A percentile compares a stretch with the other conserved stretches of the same genome.
phyloP scores from a whole-genome alignment of 2,888 invertebrate species.

The Heterodera filipjevi region DNA sequence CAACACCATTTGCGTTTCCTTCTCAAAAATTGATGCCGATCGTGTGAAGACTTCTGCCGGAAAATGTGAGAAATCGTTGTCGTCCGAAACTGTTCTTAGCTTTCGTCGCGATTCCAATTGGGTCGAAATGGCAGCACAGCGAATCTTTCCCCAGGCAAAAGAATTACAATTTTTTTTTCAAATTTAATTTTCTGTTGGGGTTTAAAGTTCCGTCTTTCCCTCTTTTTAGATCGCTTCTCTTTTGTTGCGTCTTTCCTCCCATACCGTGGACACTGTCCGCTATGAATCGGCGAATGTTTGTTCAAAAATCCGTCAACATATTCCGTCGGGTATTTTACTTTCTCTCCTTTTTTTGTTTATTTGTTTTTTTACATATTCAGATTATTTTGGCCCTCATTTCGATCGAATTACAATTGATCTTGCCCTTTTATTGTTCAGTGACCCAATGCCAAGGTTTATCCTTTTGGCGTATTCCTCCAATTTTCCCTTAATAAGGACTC shows the following conservation, averaged over 20 bases:
- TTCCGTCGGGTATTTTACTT: not conserved
- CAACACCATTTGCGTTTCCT: slow-evolving; percentile 8
- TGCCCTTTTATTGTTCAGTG: slow-evolving; percentile 6
- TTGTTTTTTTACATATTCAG: slow-evolving; percentile 12
- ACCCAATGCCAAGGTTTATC: not conserved
- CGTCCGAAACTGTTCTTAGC: not conserved
- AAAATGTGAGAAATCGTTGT: not conserved
- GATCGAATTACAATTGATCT: slow-evolving; percentile 14
- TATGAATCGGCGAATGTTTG: slow-evolving; percentile 17
- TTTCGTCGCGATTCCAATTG: slow-evolving; percentile 24
- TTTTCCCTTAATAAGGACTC: not conserved
- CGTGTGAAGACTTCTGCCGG: not conserved
- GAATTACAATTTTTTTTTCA: not conserved
- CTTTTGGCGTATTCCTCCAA: not conserved
- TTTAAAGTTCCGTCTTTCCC: no score
- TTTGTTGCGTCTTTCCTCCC: slow-evolving; percentile 19
- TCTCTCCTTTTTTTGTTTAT: slow-evolving; percentile 16
- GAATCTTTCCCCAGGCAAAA: slow-evolving; percentile 30
- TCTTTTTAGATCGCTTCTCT: slow-evolving; percentile 22
- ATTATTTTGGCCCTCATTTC: slow-evolving; percentile 18
- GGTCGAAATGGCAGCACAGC: slow-evolving; percentile 30
- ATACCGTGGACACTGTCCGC: slow-evolving; percentile 22
- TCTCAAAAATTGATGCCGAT: not conserved
- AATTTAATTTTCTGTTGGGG: not conserved
- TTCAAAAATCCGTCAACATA: not conserved